These are phyloP conservation scores for Petrolisthes manimaculis DNA, from an alignment of 2,888 invertebrate genomes.

Conservation along the genomic window DNA sequence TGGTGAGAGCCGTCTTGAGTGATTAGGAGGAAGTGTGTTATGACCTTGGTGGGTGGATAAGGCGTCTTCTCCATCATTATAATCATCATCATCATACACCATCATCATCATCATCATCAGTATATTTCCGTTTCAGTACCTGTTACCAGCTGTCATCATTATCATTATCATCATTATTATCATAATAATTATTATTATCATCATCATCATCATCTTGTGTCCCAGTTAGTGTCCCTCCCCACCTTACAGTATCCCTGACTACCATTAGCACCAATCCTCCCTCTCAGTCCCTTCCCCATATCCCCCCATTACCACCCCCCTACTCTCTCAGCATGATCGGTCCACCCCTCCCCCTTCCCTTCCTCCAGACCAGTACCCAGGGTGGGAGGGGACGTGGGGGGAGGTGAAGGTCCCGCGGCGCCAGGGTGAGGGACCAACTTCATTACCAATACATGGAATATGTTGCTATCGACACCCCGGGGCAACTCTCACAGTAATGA, in stretches of 20 bases:
- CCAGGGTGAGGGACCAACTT: neutral
- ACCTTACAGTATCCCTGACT: neutral
- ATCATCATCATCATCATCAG: no score
- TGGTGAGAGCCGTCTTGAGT: no score
- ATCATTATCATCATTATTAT: no score
- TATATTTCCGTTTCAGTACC: no score
- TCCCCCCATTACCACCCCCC: neutral
- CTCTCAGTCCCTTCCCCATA: neutral
- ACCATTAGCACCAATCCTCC: neutral
- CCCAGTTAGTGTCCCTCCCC: neutral
- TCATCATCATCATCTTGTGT: neutral
- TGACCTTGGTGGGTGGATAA: no score
- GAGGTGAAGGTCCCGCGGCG: neutral
- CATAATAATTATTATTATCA: no score
- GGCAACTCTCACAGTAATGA: neutral
- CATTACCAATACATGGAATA: slow-evolving; percentile 46
- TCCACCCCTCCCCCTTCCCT: neutral
- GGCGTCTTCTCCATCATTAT: no score
- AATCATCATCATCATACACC: no score
- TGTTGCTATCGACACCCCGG: slow-evolving; percentile 17
- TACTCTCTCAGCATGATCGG: neutral
- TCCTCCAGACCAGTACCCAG: neutral
- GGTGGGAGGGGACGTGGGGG: neutral
- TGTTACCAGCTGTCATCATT: neutral
- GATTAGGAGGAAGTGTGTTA: no score